Conservation (phyloP, 2,888 invertebrate genomes). For the Callyntrura sp. region DNA sequence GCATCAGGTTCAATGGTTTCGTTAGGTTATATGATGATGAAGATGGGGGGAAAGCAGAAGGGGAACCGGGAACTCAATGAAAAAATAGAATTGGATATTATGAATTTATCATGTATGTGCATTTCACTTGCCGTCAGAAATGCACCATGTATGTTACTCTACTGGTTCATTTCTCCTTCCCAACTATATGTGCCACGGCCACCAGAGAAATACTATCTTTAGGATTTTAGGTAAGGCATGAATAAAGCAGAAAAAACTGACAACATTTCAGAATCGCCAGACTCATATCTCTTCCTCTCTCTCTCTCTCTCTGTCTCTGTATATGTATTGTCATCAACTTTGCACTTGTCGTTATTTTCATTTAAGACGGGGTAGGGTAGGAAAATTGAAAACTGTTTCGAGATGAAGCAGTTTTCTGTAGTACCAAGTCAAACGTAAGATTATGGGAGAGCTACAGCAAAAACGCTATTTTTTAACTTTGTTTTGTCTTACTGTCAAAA, state of each 20-base stretch:
- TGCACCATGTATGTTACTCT: constrained; percentile 15
- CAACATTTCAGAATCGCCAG: constrained; percentile 10
- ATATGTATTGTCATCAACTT: constrained; percentile 10
- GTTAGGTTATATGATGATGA: constrained; percentile 27
- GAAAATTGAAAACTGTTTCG: neutral
- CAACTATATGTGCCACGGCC: neutral
- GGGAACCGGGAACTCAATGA: constrained; percentile 45
- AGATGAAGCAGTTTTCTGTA: neutral
- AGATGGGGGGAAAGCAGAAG: constrained; percentile 60
- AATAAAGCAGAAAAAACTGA: constrained; percentile 1
- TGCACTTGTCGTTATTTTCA: neutral
- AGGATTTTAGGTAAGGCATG: neutral
- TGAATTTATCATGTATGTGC: constrained; percentile 76
- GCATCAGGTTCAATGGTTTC: constrained; percentile 51
- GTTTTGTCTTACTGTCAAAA: constrained; percentile 46
- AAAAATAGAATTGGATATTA: constrained; percentile 72
- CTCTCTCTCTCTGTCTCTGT: too few relatives aligned
- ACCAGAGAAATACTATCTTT: neutral
- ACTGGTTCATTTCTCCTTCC: neutral
- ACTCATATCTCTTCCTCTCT: too few relatives aligned
- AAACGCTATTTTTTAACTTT: constrained; percentile 33
- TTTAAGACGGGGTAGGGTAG: neutral
- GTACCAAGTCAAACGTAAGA: neutral
- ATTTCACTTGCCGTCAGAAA: constrained; percentile 38
- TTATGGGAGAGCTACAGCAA: neutral